These are phyloP conservation scores for Diabrotica virgifera DNA, from an alignment of 1,140 invertebrate genomes.

Conservation along the genomic window DNA sequence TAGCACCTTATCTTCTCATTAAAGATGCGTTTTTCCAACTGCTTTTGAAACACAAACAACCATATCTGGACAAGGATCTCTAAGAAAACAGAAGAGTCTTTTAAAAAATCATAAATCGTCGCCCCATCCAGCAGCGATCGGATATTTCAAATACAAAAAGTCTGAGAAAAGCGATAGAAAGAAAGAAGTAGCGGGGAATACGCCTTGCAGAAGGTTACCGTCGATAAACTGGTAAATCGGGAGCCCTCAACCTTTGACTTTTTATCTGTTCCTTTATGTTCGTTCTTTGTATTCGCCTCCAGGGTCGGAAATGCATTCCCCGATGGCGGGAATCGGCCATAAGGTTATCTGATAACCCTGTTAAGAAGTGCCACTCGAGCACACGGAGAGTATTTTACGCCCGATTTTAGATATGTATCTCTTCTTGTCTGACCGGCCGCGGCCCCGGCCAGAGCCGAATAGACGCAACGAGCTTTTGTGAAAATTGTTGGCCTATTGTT, in stretches of 20 bases:
- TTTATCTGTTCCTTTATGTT: slow-evolving; percentile 19
- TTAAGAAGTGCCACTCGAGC: slow-evolving; percentile 12
- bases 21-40: too few relatives aligned
- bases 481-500: slow-evolving; percentile 16
- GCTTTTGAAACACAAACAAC: too few relatives aligned
- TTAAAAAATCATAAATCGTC: too few relatives aligned
- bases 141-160: too few relatives aligned
- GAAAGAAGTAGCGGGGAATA: background rate
- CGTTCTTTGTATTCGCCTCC: slow-evolving; percentile 7
- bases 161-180: too few relatives aligned
- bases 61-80: too few relatives aligned
- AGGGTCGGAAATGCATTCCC: slow-evolving; percentile 5
- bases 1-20: too few relatives aligned
- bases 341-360: slow-evolving; percentile 22
- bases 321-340: slow-evolving; percentile 16
- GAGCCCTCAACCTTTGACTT: slow-evolving; percentile 18
- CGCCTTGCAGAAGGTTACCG: slow-evolving; percentile 11
- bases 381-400: slow-evolving; percentile 15
- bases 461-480: slow-evolving; percentile 10
- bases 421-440: background rate
- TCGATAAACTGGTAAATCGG: slow-evolving; percentile 17
- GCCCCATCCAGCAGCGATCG: too few relatives aligned
- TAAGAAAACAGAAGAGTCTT: too few relatives aligned
- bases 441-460: slow-evolving; percentile 10
- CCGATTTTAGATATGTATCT: slow-evolving; percentile 19